These are phyloP conservation scores for Drosophila lini DNA, from an alignment of 1,140 invertebrate species.

Conservation along the genomic window DNA sequence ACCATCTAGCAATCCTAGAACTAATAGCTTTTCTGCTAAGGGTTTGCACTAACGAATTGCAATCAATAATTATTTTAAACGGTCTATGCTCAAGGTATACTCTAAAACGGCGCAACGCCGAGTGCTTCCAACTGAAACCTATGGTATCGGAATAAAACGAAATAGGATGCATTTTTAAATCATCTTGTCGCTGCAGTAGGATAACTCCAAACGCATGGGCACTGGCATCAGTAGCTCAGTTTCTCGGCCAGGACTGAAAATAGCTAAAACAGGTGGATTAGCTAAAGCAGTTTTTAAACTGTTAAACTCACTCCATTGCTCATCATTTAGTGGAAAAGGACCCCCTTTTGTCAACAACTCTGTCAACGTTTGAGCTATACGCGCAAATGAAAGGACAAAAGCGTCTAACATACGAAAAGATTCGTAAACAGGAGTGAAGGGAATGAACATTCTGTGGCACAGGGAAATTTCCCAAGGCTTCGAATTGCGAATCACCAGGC, in stretches of 20 bases:
- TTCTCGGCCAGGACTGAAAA: neutral
- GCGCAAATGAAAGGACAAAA: neutral
- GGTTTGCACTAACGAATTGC: neutral
- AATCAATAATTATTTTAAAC: neutral
- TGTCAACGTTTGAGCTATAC: conserved; percentile 2
- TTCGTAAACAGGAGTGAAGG: neutral
- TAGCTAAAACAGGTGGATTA: neutral
- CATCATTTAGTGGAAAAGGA: conserved; percentile 1
- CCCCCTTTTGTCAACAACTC: neutral
- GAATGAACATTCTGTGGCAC: neutral
- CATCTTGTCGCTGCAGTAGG: too few species aligned
- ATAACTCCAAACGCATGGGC: too few species aligned
- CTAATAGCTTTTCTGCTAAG: neutral
- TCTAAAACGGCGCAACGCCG: neutral
- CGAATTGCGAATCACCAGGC: neutral
- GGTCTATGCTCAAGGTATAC: neutral
- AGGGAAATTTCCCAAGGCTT: neutral
- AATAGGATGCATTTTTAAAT: too few species aligned
- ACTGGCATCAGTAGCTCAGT: too few species aligned
- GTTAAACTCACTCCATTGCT: neutral
- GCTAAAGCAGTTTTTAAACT: neutral
- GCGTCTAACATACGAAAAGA: neutral
- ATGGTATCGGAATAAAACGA: neutral
- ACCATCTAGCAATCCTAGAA: neutral
- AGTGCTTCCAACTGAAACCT: neutral